Evolutionary conservation across 2,113 vertebrate genomes (phyloP), one percentile per base, ranked within the genome.

Genomic region (Alligator sinensis): DNA sequence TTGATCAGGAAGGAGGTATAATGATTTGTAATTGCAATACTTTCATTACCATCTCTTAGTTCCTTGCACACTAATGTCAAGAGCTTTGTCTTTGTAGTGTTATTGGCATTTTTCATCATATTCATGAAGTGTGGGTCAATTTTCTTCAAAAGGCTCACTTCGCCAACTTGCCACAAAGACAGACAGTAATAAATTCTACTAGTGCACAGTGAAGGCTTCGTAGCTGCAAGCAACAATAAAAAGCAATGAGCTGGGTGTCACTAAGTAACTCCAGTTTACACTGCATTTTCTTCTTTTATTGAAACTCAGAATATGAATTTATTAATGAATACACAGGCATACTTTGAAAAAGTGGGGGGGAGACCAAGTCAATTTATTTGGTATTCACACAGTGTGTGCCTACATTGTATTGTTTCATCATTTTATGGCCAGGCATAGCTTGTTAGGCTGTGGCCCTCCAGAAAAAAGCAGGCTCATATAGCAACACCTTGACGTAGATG

Each of bases 401-500:
- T 98, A 98, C 98, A 98, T 97, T 98, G 98, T 97, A 98, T 98
- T 98, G 98, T 98, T 98, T 98, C 98, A 98, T 98, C 98, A 98
- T 98, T 98, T 98, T 98, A 97, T 98, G 98, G 98, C 98, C 98
- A 98, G 97, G 97, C 98, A 97, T 98, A 98, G 98, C 99, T 99
- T 99, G 99, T 99, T 99, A 99, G 98, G 98, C 98, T 98, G 98
- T 98, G 99, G 99, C 98, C 99, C 98, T 98, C 98, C 98, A 97
- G 96, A 97, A 97, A 97, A 97, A 98, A 98, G 98, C 97, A 97
- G 97, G 98, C 98, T 98, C 98, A 97, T 98, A 98, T 97, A 98
- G 98, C 98, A 98, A 98, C 99, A 99, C 99, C 99, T 99, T 99
- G 99, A 99, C 99, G 98, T 98, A 98, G 98, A 98, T 98, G 98